Conservation (phyloP, 2,113 vertebrate species). For the Argyrosomus japonicus region DNA sequence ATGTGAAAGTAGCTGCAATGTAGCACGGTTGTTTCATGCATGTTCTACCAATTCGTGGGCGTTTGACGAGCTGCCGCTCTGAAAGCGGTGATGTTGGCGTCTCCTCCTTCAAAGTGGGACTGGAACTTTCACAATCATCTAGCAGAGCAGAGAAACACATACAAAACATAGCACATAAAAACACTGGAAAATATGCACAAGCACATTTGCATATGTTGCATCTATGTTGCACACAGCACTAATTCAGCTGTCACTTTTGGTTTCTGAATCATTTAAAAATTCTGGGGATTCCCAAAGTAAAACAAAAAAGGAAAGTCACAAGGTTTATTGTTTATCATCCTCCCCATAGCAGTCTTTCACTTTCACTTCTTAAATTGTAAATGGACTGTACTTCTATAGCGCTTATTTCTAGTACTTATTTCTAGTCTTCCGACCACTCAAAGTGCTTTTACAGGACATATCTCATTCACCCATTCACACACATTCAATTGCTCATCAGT, state of each 20-base stretch:
- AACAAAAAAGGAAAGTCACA: neutral
- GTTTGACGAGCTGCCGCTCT: constrained; percentile 56
- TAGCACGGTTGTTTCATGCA: neutral
- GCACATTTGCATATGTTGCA: neutral
- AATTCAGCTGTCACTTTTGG: neutral
- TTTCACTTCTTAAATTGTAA: constrained; percentile 46
- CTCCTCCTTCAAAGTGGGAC: neutral
- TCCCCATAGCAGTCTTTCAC: constrained; percentile 6
- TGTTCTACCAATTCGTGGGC: constrained; percentile 67
- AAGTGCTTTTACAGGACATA: too few relatives aligned
- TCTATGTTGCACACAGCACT: neutral
- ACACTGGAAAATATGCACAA: neutral
- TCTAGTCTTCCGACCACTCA: too few relatives aligned
- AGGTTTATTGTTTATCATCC: neutral
- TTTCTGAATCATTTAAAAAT: neutral
- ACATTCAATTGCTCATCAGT: too few relatives aligned
- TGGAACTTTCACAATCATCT: constrained; percentile 33
- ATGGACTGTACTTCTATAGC: too few relatives aligned
- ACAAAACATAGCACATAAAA: neutral
- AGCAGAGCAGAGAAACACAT: constrained; percentile 10
- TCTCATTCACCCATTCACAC: too few relatives aligned
- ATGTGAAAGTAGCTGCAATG: neutral
- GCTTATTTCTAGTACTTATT: too few relatives aligned
- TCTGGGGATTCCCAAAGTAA: constrained; percentile 9
- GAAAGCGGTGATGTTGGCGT: neutral